phyloP scores from a whole-genome alignment of 2,797 vertebrate genomes.

The Echiichthys vipera region DNA sequence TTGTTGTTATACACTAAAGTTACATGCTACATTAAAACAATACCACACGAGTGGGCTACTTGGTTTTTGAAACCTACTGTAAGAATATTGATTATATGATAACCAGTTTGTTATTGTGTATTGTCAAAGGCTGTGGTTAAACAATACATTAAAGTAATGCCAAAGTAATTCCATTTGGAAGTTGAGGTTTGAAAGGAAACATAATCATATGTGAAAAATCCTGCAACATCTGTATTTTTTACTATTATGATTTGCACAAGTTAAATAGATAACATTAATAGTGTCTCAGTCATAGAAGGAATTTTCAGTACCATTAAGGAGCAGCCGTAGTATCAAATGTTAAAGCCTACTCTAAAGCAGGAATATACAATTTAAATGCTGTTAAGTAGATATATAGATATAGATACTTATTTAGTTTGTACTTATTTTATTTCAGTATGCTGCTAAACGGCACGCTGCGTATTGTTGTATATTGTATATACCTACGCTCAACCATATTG shows the following conservation, averaged over 20 bases:
- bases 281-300: background rate
- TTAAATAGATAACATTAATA: background rate
- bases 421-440: no score
- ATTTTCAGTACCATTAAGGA: slow-evolving; percentile 3
- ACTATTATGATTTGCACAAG: slow-evolving; percentile 9
- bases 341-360: background rate
- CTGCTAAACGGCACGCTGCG: no score
- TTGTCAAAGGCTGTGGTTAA: slow-evolving; percentile 23
- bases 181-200: background rate
- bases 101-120: slow-evolving; percentile 51
- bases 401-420: no score
- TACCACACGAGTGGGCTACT: background rate
- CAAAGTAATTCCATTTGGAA: background rate
- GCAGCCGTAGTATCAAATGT: background rate
- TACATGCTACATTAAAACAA: slow-evolving; percentile 8
- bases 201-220: background rate
- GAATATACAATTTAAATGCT: background rate
- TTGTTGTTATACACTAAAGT: background rate
- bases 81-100: slow-evolving; percentile 62
- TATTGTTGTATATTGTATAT: no score
- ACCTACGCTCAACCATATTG: no score
- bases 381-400: no score
- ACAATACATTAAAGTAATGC: slow-evolving; percentile 31
- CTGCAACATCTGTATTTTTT: background rate
- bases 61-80: slow-evolving; percentile 61